A percentile compares a stretch with the other conserved stretches of the same genome.
Conservation (phyloP, 2,888 invertebrate genomes). For the Odiellus spinosus region DNA sequence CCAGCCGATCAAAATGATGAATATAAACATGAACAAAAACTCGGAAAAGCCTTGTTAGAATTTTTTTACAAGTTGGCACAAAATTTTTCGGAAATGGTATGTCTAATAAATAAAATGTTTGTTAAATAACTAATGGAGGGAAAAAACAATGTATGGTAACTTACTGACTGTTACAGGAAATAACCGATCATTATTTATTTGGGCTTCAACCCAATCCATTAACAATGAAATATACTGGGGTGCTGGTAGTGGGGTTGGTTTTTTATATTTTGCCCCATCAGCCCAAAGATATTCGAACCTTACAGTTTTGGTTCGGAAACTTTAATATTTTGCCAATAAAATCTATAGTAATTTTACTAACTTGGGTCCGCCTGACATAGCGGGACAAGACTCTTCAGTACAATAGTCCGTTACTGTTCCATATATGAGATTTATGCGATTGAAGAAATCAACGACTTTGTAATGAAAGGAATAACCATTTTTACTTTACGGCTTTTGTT, state of each 20-base stretch:
- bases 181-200: conserved; percentile 71
- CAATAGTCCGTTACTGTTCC: conserved; percentile 75
- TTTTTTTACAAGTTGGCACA: conserved; percentile 59
- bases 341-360: conserved; percentile 23
- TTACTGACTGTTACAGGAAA: conserved; percentile 64
- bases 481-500: neutral
- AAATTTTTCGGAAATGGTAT: conserved; percentile 77
- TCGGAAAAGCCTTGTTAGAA: conserved; percentile 66
- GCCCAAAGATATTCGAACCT: conserved; percentile 79
- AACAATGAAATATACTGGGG: conserved; percentile 63
- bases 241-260: conserved; percentile 62
- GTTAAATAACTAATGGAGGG: too few relatives aligned
- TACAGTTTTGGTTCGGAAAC: neutral
- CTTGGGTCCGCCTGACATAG: conserved; percentile 74
- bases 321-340: neutral
- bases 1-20: conserved; percentile 78
- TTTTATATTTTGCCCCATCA: conserved; percentile 56
- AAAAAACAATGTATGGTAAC: too few relatives aligned
- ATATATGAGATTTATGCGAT: conserved; percentile 78
- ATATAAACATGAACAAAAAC: conserved; percentile 90
- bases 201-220: conserved; percentile 82
- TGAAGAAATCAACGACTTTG: conserved; percentile 82
- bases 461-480: neutral
- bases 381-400: conserved; percentile 63
- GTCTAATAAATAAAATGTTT: conserved; percentile 40